These are phyloP conservation scores for Spondyliosoma cantharus DNA, from an alignment of 2,797 vertebrate genomes.

Conservation along the genomic window DNA sequence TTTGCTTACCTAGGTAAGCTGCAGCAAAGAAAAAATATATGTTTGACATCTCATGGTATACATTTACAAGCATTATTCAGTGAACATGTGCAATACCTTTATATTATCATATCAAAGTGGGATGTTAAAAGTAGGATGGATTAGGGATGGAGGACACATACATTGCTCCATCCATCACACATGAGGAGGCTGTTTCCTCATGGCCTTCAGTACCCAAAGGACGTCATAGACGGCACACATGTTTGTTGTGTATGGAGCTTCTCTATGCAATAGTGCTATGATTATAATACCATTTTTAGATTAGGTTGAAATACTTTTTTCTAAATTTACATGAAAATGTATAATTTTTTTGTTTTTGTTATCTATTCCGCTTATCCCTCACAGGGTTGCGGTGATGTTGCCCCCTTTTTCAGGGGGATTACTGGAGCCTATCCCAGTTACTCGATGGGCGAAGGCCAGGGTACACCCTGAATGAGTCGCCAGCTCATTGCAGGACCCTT, in stretches of 20 bases:
- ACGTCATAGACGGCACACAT: background rate
- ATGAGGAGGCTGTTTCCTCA: conserved; percentile 30
- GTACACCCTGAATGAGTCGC: too few species aligned
- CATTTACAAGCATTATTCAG: conserved; percentile 41
- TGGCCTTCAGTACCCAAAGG: conserved; percentile 52
- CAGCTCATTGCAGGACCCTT: too few species aligned
- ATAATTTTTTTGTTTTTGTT: too few species aligned
- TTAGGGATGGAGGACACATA: conserved; percentile 45
- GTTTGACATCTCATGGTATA: conserved; percentile 37
- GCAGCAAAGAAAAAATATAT: conserved; percentile 52
- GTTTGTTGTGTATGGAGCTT: conserved; percentile 7
- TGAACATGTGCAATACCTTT: conserved; percentile 27
- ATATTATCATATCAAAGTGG: conserved; percentile 55
- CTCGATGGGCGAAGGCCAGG: too few species aligned
- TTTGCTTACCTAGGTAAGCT: conserved; percentile 41
- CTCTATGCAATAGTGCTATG: background rate
- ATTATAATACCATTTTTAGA: too few species aligned
- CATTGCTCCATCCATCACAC: conserved; percentile 46
- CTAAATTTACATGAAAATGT: too few species aligned
- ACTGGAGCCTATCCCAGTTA: too few species aligned
- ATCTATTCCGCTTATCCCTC: too few species aligned
- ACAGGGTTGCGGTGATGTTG: too few species aligned
- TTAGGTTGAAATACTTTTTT: background rate
- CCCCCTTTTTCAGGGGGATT: too few species aligned
- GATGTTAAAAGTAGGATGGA: conserved; percentile 35